Evolutionary conservation across 2,888 invertebrate species (phyloP).

Genomic region (Cosmorhoe ocellata): DNA sequence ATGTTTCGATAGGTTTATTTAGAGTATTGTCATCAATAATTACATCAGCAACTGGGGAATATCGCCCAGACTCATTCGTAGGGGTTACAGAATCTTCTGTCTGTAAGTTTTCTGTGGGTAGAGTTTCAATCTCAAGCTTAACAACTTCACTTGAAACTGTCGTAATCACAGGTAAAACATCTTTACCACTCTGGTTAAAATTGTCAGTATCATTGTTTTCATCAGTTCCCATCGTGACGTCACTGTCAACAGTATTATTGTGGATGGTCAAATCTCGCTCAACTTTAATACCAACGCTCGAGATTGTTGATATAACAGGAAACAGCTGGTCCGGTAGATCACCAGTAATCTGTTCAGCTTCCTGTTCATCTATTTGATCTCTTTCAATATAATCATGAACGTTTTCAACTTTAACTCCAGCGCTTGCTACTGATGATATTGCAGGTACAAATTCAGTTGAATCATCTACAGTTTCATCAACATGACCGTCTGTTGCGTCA

Average conservation of each 20-base stretch:
- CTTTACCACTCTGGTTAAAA: not conserved
- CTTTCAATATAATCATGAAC: constrained; percentile 4
- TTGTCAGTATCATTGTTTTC: not conserved
- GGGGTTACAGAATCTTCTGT: not conserved
- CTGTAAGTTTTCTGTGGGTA: not conserved
- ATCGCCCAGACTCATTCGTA: not conserved
- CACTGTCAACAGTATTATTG: not conserved
- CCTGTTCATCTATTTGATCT: not conserved
- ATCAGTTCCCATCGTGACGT: not conserved
- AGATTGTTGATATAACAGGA: constrained; percentile 21
- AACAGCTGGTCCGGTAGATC: not conserved
- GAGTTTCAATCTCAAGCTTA: constrained; percentile 13
- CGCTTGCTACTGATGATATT: constrained; percentile 11
- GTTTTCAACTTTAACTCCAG: constrained; percentile 20
- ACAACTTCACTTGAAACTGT: constrained; percentile 16
- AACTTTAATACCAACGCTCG: constrained; percentile 9
- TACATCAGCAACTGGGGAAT: not conserved
- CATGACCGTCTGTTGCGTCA: not conserved
- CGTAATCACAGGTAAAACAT: constrained; percentile 12
- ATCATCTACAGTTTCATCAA: not conserved
- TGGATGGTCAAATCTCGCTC: constrained; percentile 4
- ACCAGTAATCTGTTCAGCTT: not conserved
- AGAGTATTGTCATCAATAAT: not conserved
- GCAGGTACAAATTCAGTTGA: constrained; percentile 6
- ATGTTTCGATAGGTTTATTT: not conserved